Evolutionary conservation across 2,888 invertebrate genomes (phyloP).

Genomic region (Caenorhabditis japonica): DNA sequence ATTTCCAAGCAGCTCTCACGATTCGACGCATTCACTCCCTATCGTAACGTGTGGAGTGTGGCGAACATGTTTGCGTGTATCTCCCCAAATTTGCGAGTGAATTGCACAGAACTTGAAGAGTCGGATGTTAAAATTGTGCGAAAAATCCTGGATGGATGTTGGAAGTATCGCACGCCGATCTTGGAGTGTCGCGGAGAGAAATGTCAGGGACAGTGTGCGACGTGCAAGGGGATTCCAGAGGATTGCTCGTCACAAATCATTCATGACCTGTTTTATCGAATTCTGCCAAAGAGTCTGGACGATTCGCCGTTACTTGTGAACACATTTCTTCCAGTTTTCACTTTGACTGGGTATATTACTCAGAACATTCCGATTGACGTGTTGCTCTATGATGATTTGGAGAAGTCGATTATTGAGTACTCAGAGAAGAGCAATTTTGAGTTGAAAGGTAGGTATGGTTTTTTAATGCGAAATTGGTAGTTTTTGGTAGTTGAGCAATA

Average conservation of each 20-base stretch:
- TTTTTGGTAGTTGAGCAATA: too few species aligned
- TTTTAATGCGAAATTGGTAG: background rate
- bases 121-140: constrained; percentile 55
- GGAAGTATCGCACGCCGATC: constrained; percentile 58
- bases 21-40: constrained; percentile 64
- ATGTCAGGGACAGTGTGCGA: constrained; percentile 45
- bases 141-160: constrained; percentile 60
- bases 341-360: constrained; percentile 66
- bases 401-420: constrained; percentile 55
- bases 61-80: constrained; percentile 72
- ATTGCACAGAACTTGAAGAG: constrained; percentile 68
- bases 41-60: constrained; percentile 70
- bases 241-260: constrained; percentile 72
- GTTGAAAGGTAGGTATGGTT: constrained; percentile 63
- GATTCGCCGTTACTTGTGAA: constrained; percentile 67
- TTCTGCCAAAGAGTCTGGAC: constrained; percentile 67
- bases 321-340: constrained; percentile 74
- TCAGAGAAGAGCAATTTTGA: constrained; percentile 46
- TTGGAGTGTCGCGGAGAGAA: constrained; percentile 62
- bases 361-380: constrained; percentile 62
- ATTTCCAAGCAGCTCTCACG: constrained; percentile 54
- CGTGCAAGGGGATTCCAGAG: constrained; percentile 53
- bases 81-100: constrained; percentile 68
- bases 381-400: constrained; percentile 56
- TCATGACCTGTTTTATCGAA: constrained; percentile 75